Evolutionary conservation across 2,113 vertebrate species (phyloP), one percentile per base, ranked within the genome.

Genomic region (Cyprinus carpio): DNA sequence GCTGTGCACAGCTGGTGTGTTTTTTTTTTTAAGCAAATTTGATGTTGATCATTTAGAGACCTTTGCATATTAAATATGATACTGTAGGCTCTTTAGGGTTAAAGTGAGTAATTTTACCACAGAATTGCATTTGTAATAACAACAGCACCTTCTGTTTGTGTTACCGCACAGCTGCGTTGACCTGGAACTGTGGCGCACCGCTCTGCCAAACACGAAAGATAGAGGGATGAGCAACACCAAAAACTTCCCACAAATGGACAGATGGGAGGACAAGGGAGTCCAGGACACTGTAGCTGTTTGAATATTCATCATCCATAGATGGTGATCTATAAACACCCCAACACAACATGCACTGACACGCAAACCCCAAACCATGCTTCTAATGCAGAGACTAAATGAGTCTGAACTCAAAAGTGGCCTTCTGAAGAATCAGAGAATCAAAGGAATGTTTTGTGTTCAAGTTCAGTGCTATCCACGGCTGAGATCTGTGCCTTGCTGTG

Each of bases 181-280:
- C 84, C 27, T 94, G 93, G 51, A 92, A 91, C 82, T 88, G 90
- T 88, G 89, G 87, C 5, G 92, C 88, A 83, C 91, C 92, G 87
- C 88, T 83, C 37, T 82, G 81, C 86, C 86, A 87, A 78, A 81
- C 69, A 79, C 62, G 85, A 88, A 91, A 92, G 89, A 92, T 87
- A 89, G 91, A 89, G 86, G 85, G 82, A 85, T 3, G 85, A 89
- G 25, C 76, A 85, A 2, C 29, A 69, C 65, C 37, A 84, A 87
- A 92, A 90, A 40, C 56, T 76, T 83, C 76, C 87, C 87, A 86
- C 82, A 81, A 69, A 82, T 84, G 87, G 84, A 88, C 40, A 49
- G 72, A 75, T 49, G 18, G 23, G 34, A 74, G 37, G 71, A 43
- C 37, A n/a, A 20, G 37, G 82, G 75, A 75, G 76, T 54, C 25